Base-by-base conservation (phyloP, 2,797 vertebrate species). In the Epinephelus malabaricus region DNA sequence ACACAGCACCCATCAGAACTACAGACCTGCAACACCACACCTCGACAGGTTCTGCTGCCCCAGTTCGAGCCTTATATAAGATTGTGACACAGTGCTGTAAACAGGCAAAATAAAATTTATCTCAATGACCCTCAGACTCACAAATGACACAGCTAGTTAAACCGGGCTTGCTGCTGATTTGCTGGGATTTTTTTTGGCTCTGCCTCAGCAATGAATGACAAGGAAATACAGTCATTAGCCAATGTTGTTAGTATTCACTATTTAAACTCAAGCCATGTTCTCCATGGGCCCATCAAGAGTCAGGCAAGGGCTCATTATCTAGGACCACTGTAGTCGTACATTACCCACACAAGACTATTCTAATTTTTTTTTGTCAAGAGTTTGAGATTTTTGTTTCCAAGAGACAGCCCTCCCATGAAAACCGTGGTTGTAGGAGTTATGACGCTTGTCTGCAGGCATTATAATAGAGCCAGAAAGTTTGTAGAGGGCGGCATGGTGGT, bases 111-210 rank as follows among this genome's bases (percentile, higher is more conserved):
- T 59, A 43, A 30, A 38, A 77, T 47, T 56, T 40, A 63, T 53
- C 60, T 30, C 49, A 8, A 0, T 58, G 46, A 60, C 69, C 65
- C 58, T 69, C 73, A 23, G 23, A 10, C 19, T 47, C 30, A 58
- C 4, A 43, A 25, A 64, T 76, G 50, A 73, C 70, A 75, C 63
- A 70, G 71, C 59, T 38, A 34, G 19, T 69, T 64, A 61, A 79
- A 72, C 13, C 50, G 77, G 49, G 1, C 46, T 50, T 51, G 2
- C 51, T 64, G 25, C 64, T 73, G 34, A 63, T 25, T 34, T 58
- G 21, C 10, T 51, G 9, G 10, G n/a, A 56, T 15, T 49, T 19
- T 19, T 53, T 50, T 60, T 49, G n/a, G 25, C 18, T 55, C 30
- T 49, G 2, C 23, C 23, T 50, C 27, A 43, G 51, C 21, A 49